phyloP scores from a whole-genome alignment of 2,113 vertebrate species.

The Verasper variegatus region DNA sequence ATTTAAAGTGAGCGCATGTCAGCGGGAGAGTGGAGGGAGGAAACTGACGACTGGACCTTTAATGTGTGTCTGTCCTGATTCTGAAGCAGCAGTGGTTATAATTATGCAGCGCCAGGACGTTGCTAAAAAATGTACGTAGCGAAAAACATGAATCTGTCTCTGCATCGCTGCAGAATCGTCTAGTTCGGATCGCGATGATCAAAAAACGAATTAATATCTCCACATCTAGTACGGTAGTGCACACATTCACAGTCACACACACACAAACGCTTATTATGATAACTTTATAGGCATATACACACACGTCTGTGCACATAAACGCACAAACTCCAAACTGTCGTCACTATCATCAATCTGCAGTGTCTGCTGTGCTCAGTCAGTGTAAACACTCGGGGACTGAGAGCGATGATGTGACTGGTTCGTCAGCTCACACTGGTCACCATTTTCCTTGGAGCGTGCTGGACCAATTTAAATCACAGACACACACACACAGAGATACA shows the following conservation, averaged over 20 bases:
- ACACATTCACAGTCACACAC: conserved; percentile 3
- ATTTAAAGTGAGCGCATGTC: no score
- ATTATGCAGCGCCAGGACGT: no score
- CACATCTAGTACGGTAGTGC: no score
- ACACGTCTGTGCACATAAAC: neutral
- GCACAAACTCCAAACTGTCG: conserved; percentile 2
- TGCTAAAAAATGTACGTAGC: no score
- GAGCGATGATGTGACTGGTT: conserved; percentile 33
- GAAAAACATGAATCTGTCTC: no score
- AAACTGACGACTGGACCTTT: no score
- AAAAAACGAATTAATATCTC: no score
- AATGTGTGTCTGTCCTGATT: no score
- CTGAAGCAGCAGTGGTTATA: no score
- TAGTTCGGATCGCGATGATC: no score
- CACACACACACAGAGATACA: conserved; percentile 13
- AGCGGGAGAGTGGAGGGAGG: no score
- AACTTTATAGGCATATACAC: neutral
- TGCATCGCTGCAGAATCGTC: no score
- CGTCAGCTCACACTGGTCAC: conserved; percentile 38
- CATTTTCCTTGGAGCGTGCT: conserved; percentile 23
- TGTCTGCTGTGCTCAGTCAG: conserved; percentile 22
- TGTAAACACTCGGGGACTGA: conserved; percentile 25
- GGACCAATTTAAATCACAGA: conserved; percentile 45
- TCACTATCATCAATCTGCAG: conserved; percentile 34
- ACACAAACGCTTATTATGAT: neutral